These are phyloP conservation scores for Cephus sareptanus DNA, from an alignment of 2,888 invertebrate genomes.

Conservation along the genomic window DNA sequence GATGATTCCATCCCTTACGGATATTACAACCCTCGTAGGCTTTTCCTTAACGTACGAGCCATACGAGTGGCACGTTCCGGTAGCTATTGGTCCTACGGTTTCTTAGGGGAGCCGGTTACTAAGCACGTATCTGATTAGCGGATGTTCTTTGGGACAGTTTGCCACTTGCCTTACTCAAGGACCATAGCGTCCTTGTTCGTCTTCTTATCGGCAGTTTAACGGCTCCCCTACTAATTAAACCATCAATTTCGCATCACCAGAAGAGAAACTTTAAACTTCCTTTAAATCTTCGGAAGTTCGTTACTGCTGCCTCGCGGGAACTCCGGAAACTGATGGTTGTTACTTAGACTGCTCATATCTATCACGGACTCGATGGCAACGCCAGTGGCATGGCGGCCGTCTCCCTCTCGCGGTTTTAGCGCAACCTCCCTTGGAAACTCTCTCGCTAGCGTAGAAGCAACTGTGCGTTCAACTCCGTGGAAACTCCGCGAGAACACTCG, in stretches of 20 bases:
- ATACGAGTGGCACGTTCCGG: neutral
- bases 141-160: neutral
- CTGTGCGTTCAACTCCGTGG: constrained; percentile 31
- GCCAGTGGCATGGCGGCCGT: constrained; percentile 6
- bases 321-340: constrained; percentile 54
- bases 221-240: constrained; percentile 42
- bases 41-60: constrained; percentile 20
- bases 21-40: constrained; percentile 26
- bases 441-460: constrained; percentile 22
- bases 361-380: constrained; percentile 1
- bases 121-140: neutral
- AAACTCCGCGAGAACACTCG: constrained; percentile 54
- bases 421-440: constrained; percentile 41
- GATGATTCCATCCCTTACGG: constrained; percentile 24
- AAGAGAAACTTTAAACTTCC: constrained; percentile 23
- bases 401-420: constrained; percentile 40
- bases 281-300: constrained; percentile 53
- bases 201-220: constrained; percentile 11
- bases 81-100: neutral
- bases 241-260: constrained; percentile 39
- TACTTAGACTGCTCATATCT: constrained; percentile 51
- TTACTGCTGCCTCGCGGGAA: constrained; percentile 46
- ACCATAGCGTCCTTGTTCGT: neutral
- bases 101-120: neutral
- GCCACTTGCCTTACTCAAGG: neutral